phyloP scores from a whole-genome alignment of 2,888 invertebrate genomes.

The Pristionchus fissidentatus region DNA sequence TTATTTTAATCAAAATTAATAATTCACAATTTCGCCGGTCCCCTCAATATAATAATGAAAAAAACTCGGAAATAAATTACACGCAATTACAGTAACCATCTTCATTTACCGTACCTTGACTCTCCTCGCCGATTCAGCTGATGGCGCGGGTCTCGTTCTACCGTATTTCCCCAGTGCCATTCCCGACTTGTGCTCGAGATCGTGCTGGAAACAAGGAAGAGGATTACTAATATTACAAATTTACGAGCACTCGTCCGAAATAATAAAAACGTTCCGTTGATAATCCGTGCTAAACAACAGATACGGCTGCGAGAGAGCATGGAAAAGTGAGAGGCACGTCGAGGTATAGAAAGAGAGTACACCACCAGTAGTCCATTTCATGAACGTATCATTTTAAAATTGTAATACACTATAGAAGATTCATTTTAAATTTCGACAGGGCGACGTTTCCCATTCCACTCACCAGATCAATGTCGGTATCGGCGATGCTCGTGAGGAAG shows the following conservation, averaged over 20 bases:
- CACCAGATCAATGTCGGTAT: constrained; percentile 85
- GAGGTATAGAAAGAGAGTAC: too few species aligned
- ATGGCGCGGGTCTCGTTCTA: constrained; percentile 89
- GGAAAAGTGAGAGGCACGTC: too few species aligned
- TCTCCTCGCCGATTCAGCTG: constrained; percentile 89
- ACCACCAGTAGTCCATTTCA: neutral
- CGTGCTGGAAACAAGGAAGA: constrained; percentile 77
- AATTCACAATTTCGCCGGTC: neutral
- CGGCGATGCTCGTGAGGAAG: constrained; percentile 85
- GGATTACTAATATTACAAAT: neutral
- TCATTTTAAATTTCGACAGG: neutral
- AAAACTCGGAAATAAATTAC: neutral
- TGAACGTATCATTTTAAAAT: neutral
- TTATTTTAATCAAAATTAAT: neutral
- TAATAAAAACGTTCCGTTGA: too few species aligned
- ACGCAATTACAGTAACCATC: neutral
- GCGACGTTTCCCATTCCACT: constrained; percentile 31
- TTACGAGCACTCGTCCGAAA: too few species aligned
- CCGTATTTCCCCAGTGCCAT: constrained; percentile 94
- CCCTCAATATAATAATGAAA: neutral
- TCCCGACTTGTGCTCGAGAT: constrained; percentile 84
- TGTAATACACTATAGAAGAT: neutral
- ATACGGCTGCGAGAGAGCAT: too few species aligned
- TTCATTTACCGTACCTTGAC: constrained; percentile 81
- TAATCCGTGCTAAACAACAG: too few species aligned